These are phyloP conservation scores for Alces alces DNA, from an alignment of 2,113 vertebrate genomes.

Conservation along the genomic window DNA sequence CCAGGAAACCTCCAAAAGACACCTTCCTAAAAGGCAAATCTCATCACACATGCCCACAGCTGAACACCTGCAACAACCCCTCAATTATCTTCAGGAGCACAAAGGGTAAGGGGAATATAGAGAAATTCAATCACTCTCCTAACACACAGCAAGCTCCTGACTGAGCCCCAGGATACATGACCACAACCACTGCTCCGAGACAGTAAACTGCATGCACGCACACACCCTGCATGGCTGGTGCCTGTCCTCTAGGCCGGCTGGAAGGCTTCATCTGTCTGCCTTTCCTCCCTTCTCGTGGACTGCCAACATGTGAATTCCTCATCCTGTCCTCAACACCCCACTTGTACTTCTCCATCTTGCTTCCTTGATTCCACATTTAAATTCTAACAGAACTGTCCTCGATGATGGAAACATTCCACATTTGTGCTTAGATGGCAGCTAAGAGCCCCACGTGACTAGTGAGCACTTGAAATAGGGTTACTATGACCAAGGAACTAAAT, in stretches of 20 bases:
- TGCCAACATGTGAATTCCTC: too few species aligned
- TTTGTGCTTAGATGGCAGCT: fast-evolving
- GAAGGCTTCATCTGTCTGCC: not conserved
- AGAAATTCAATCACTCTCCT: not conserved
- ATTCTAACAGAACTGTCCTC: not conserved
- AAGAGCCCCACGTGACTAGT: not conserved
- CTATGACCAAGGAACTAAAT: not conserved
- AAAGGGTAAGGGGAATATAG: not conserved
- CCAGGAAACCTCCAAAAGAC: not conserved
- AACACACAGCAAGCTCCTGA: not conserved
- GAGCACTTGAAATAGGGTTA: not conserved
- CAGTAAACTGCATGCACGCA: not conserved
- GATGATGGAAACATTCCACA: too few species aligned
- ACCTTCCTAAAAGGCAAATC: not conserved
- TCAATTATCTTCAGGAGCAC: not conserved
- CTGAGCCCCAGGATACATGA: not conserved
- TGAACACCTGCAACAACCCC: not conserved
- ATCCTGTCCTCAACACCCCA: not conserved
- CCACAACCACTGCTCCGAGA: not conserved
- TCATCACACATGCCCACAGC: not conserved
- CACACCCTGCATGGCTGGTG: fast-evolving
- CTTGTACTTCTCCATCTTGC: not conserved
- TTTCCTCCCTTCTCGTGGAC: not conserved
- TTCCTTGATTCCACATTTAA: not conserved
- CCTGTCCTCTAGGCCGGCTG: not conserved